Percentiles rank a stretch among this genome's conserved stretches.
Conservation (phyloP, 1,140 invertebrate genomes). For the Andrena cerasifolii region DNA sequence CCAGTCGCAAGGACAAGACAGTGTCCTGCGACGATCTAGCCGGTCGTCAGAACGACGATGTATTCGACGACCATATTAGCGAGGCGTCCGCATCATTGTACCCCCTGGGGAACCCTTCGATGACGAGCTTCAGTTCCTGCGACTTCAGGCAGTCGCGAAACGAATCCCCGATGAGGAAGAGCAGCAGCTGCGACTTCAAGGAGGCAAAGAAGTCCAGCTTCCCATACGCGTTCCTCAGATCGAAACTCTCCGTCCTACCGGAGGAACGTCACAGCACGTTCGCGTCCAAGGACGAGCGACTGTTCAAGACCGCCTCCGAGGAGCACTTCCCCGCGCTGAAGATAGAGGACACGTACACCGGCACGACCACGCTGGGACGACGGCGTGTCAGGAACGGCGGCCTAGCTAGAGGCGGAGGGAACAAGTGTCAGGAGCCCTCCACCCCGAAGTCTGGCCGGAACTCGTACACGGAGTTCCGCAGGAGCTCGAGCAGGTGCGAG, state of each 20-base stretch:
- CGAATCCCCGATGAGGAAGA: conserved; percentile 72
- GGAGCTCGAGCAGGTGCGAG: conserved; percentile 66
- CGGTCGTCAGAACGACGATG: conserved; percentile 58
- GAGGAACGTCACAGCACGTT: conserved; percentile 84
- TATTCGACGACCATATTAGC: conserved; percentile 58
- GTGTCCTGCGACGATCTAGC: conserved; percentile 79
- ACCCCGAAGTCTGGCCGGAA: conserved; percentile 59
- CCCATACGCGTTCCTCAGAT: conserved; percentile 90
- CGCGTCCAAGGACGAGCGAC: conserved; percentile 74
- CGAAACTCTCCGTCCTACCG: conserved; percentile 88
- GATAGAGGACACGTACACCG: conserved; percentile 76
- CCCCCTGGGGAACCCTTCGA: conserved; percentile 7
- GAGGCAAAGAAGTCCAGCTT: conserved; percentile 86
- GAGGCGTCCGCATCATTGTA: neutral
- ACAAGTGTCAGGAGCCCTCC: conserved; percentile 63
- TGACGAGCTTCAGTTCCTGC: conserved; percentile 71
- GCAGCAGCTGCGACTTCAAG: conserved; percentile 78
- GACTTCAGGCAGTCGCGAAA: conserved; percentile 71
- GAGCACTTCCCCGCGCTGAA: conserved; percentile 79
- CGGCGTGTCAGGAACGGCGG: conserved; percentile 68
- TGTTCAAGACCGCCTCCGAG: conserved; percentile 80
- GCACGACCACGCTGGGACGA: conserved; percentile 78
- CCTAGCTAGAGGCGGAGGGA: conserved; percentile 1
- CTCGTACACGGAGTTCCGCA: conserved; percentile 72
- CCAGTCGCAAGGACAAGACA: conserved; percentile 78